A percentile compares a stretch with the other conserved stretches of the same genome.
Evolutionary conservation across 2,888 invertebrate genomes (phyloP).

Genomic region (Brachypalpus laphriformis): DNA sequence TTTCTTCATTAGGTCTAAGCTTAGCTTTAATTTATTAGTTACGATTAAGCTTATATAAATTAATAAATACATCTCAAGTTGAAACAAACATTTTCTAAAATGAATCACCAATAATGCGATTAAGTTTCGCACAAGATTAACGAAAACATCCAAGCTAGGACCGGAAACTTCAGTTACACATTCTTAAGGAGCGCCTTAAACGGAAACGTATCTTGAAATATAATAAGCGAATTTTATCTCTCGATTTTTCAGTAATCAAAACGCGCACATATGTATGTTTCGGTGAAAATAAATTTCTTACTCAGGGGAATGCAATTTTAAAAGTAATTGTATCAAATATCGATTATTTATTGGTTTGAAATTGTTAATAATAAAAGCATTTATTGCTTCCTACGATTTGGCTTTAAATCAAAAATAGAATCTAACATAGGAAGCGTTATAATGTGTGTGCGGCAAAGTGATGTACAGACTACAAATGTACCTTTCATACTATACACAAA

Average conservation of each 20-base stretch:
- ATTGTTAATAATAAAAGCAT: conserved; percentile 28
- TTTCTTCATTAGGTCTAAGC: no score
- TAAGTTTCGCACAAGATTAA: no score
- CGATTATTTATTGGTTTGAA: conserved; percentile 1
- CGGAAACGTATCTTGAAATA: no score
- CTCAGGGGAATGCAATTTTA: neutral
- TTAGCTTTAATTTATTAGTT: no score
- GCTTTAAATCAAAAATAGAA: conserved; percentile 4
- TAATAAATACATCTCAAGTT: no score
- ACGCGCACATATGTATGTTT: neutral
- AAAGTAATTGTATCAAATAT: neutral
- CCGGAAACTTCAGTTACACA: neutral
- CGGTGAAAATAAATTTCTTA: neutral
- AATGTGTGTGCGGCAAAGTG: neutral
- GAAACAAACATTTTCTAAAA: no score
- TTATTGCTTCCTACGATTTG: conserved; percentile 2
- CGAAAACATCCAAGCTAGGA: no score
- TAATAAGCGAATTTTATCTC: no score
- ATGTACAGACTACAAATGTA: no score
- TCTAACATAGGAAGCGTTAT: neutral
- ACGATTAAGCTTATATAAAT: no score
- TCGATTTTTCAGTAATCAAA: neutral
- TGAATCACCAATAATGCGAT: no score
- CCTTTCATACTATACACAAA: neutral
- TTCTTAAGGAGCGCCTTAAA: neutral